These are phyloP conservation scores for Hylia prasina DNA, from an alignment of 2,113 vertebrate genomes.

Conservation along the genomic window DNA sequence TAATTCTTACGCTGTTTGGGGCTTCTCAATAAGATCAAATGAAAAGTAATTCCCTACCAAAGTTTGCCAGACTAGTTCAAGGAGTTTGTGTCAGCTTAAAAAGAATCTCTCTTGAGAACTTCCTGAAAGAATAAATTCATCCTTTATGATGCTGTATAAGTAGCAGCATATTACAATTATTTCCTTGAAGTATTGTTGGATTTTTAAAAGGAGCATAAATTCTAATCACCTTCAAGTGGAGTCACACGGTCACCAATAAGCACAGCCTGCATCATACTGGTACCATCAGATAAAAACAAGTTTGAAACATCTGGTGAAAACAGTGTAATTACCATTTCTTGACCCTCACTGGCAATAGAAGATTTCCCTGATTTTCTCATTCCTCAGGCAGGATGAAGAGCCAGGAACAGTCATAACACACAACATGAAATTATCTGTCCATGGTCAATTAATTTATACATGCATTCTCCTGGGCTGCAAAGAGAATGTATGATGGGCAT, in stretches of 20 bases:
- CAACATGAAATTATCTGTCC: background rate
- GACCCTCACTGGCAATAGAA: background rate
- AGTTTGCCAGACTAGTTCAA: conserved; percentile 6
- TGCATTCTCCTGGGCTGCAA: background rate
- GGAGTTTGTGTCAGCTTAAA: background rate
- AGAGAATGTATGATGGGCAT: conserved; percentile 10
- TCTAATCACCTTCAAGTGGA: background rate
- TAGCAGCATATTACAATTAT: background rate
- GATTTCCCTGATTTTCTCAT: background rate
- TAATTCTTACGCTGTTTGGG: background rate
- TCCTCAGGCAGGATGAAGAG: background rate
- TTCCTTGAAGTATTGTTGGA: background rate
- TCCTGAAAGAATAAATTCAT: background rate
- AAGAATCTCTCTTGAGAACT: background rate
- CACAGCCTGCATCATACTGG: background rate
- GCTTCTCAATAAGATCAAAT: background rate
- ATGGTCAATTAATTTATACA: conserved; percentile 2
- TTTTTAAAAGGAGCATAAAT: background rate
- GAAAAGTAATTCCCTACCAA: background rate
- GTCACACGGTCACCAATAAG: background rate
- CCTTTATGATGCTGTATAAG: background rate
- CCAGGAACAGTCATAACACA: background rate
- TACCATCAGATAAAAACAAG: background rate
- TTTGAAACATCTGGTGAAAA: background rate
- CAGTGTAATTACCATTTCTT: background rate